Base-by-base conservation (phyloP, 2,113 vertebrate genomes). In the Archilochus colubris region DNA sequence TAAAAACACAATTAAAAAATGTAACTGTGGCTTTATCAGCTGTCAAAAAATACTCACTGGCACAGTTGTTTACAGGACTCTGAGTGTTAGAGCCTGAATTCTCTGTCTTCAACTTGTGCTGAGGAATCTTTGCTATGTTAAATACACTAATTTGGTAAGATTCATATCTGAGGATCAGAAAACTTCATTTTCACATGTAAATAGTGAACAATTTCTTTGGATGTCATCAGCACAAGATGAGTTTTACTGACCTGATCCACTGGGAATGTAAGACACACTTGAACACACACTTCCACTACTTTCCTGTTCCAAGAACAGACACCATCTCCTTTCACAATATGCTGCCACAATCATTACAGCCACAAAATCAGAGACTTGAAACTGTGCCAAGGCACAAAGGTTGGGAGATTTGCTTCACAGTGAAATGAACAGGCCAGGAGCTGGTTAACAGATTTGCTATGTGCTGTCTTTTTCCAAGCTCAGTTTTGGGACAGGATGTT, bases 281-380 rank as follows among this genome's bases (percentile, higher is more conserved):
- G 50, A 91, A 57, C 50, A 57, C 31, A 44, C 40, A 59, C 18
- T 64, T n/a, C 23, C 1, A 0, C 66, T 51, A 4, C 58, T 31
- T 63, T 50, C 50, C 58, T 21, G 6, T 57, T 51, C 61, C 53
- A 10, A 15, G 28, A 70, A 28, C 28, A 38, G 14, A 59, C 64
- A 33, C 86, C 59, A 57, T 48, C 25, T 72, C 33, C 62, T 86
- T 33, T 43, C 61, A n/a, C 30, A 31, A 17, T 8, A 8, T 0
- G 0, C 27, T 73, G 72, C 68, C 8, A 1, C 27, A 19, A 55
- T 53, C 33, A 33, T 38, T 53, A 33, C 0, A 61, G 87, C 30
- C 59, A 58, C 51, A 86, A 57, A 69, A 63, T 57, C 2, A 51
- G 67, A 43, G 58, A 57, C 30, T 38, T 38, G 6, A 12, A 93